phyloP scores from a whole-genome alignment of 1,140 invertebrate genomes.

The Daktulosphaira vitifoliae region DNA sequence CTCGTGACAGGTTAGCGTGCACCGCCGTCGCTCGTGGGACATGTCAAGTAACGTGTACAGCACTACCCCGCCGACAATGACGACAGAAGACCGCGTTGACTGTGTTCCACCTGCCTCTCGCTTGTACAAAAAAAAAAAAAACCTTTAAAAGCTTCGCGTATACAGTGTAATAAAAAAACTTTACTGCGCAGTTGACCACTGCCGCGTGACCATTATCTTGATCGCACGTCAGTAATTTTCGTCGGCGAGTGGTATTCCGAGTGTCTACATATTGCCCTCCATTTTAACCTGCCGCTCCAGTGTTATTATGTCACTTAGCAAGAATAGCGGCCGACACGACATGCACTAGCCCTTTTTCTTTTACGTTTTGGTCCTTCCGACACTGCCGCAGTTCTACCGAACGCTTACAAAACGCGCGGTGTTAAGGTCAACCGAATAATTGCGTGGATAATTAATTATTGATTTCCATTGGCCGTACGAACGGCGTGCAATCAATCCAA shows the following conservation, averaged over 20 bases:
- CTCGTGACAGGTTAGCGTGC: slow-evolving; percentile 24
- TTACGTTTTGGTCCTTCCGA: too few species aligned
- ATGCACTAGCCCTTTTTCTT: too few species aligned
- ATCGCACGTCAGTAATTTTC: slow-evolving; percentile 20
- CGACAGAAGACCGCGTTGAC: neutral
- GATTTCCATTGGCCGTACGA: too few species aligned
- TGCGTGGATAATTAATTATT: too few species aligned
- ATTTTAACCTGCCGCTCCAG: neutral
- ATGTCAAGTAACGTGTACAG: slow-evolving; percentile 1
- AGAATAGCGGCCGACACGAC: too few species aligned
- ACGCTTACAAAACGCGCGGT: too few species aligned
- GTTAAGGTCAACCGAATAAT: too few species aligned
- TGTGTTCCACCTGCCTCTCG: neutral
- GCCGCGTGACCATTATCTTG: slow-evolving; percentile 8
- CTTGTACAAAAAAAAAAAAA: too few species aligned
- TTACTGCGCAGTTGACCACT: neutral
- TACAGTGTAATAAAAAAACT: neutral
- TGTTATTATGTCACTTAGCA: slow-evolving; percentile 13
- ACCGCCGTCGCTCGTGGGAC: neutral
- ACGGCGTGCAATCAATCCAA: too few species aligned
- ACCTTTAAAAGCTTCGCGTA: slow-evolving; percentile 23
- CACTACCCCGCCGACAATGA: neutral
- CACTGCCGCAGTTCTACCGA: too few species aligned
- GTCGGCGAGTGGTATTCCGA: neutral
- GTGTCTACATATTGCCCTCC: slow-evolving; percentile 9